Evolutionary conservation across 1,140 invertebrate genomes (phyloP).

Genomic region (Luehdorfia chinensis): DNA sequence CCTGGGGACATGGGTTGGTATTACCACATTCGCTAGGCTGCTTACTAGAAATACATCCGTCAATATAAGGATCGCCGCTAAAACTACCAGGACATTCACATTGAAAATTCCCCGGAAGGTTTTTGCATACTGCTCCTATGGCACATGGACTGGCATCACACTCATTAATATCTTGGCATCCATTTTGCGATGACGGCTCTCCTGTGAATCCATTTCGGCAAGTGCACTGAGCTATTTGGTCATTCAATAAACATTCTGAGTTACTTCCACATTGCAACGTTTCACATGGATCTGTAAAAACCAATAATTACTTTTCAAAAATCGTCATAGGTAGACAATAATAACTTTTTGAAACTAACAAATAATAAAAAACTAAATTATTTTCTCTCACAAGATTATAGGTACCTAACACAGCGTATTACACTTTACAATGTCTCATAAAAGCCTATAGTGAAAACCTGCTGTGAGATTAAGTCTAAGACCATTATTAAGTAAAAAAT

Average conservation of each 20-base stretch:
- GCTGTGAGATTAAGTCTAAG: too few species aligned
- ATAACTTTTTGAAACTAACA: constrained; percentile 3
- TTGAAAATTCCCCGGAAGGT: constrained; percentile 89
- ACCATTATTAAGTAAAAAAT: too few species aligned
- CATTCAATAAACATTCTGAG: constrained; percentile 91
- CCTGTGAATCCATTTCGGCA: constrained; percentile 89
- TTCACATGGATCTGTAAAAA: constrained; percentile 90
- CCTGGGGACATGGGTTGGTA: constrained; percentile 86
- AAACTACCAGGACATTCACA: constrained; percentile 91
- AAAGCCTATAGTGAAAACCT: too few species aligned
- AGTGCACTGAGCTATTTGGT: constrained; percentile 89
- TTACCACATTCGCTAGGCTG: constrained; percentile 82
- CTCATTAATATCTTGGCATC: constrained; percentile 93
- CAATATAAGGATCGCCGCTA: constrained; percentile 83
- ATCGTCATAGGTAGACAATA: constrained; percentile 13
- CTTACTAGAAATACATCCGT: constrained; percentile 83
- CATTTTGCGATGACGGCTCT: constrained; percentile 80
- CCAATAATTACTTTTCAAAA: constrained; percentile 16
- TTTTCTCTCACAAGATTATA: too few species aligned
- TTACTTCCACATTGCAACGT: constrained; percentile 89
- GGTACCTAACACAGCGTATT: too few species aligned
- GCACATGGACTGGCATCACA: constrained; percentile 89
- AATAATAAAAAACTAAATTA: constrained; percentile 26
- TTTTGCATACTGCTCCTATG: constrained; percentile 89
- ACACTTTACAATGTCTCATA: too few species aligned